Base-by-base conservation (phyloP, 64 coral and sea anemone species). In the Anthopleura sola region DNA sequence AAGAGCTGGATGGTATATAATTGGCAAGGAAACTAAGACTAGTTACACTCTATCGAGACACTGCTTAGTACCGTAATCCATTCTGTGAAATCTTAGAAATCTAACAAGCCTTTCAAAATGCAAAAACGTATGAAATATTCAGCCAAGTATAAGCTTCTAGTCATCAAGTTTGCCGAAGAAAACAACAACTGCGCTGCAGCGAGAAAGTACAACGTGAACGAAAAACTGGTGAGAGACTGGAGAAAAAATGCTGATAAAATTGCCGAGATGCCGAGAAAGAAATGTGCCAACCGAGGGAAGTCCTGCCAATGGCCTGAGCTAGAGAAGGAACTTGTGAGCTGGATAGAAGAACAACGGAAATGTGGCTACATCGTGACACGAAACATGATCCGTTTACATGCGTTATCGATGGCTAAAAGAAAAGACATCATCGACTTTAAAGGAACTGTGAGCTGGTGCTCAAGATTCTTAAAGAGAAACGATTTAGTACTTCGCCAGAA, bases 221-320 rank as follows among this genome's bases (percentile, higher is more conserved):
- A 90, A 86, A 91, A 91, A 57, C 64, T 85, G 6, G 83, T 90
- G 14, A 21, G 26, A 16, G 83, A 90, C 46, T 85, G 89, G 83
- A 84, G 69, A 80, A 44, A 26, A 31, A 50, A 92, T 85, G 46
- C 78, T 33, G 69, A 79, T 1, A 91, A 91, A 7, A 60, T 91
- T 0, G 58, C 21, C 0, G 3, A 62, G 24, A 62, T 62, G 58
- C 58, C 23, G 5, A 62, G 16, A 62, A n/a, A 6, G 5, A 62
- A 62, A 11, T 62, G 58, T n/a, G 58, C 58, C 1, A 62, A 26
- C 11, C 23, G 10, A 62, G 23, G 58, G 21, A 62, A 62, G n/a
- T n/a, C 21, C 3, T 62, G 58, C n/a, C 58, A 62, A 10, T 62
- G 58, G 58, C 58, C 58, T 4, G 23, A 62, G 10, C 58, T 62